Evolutionary conservation across 2,797 vertebrate species (phyloP).

Genomic region (Phataginus tetradactyla): DNA sequence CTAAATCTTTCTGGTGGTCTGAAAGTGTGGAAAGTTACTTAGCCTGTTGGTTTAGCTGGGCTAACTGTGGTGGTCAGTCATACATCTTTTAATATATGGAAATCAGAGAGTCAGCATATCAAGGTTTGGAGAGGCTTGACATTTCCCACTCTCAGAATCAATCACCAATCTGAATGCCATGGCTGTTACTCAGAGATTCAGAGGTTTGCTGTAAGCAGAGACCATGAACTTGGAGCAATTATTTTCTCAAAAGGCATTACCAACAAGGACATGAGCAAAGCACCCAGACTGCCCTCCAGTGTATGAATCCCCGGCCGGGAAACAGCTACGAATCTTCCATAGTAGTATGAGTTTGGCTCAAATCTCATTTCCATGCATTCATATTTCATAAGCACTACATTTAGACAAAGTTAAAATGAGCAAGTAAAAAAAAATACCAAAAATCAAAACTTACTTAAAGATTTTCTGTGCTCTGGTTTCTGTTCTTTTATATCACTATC

Average conservation of each 20-base stretch:
- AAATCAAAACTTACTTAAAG: slow-evolving; percentile 91
- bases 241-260: slow-evolving; percentile 72
- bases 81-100: slow-evolving; percentile 47
- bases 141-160: slow-evolving; percentile 71
- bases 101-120: slow-evolving; percentile 55
- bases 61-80: background rate
- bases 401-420: slow-evolving; percentile 65
- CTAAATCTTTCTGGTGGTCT: background rate
- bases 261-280: slow-evolving; percentile 47
- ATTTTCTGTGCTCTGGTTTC: slow-evolving; percentile 93
- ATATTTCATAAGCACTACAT: slow-evolving; percentile 72
- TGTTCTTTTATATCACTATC: slow-evolving; percentile 90
- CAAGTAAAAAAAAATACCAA: slow-evolving; percentile 65
- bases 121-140: slow-evolving; percentile 39
- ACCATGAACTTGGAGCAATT: slow-evolving; percentile 59
- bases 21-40: background rate
- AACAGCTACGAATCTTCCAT: slow-evolving; percentile 38
- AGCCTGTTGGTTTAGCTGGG: slow-evolving; percentile 3
- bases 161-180: slow-evolving; percentile 50
- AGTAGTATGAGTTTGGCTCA: slow-evolving; percentile 57
- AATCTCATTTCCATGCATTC: slow-evolving; percentile 61
- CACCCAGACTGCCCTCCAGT: slow-evolving; percentile 52
- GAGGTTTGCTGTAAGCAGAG: slow-evolving; percentile 65
- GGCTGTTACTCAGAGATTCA: slow-evolving; percentile 64
- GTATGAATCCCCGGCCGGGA: slow-evolving; percentile 26